Evolutionary conservation across 2,797 vertebrate genomes (phyloP).

Genomic region (Girardinus metallicus): DNA sequence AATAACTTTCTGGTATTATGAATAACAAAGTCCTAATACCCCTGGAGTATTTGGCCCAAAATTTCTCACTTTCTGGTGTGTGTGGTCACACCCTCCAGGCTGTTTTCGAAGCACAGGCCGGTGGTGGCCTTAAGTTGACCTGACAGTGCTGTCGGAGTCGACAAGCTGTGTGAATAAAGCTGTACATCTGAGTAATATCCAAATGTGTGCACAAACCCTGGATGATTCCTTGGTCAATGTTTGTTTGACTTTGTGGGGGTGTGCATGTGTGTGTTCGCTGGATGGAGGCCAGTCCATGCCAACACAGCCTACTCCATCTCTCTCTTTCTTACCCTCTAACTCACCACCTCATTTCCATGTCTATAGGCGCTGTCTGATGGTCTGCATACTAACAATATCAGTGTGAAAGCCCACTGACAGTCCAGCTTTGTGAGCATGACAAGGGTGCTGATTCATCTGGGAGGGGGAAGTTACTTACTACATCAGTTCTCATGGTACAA

Average conservation of each 20-base stretch:
- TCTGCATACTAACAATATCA: slow-evolving; percentile 83
- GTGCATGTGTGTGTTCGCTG: slow-evolving; percentile 52
- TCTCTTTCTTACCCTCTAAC: slow-evolving; percentile 67
- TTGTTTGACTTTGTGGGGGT: slow-evolving; percentile 48
- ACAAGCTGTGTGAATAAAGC: slow-evolving; percentile 67
- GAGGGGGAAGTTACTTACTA: slow-evolving; percentile 81
- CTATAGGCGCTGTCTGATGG: slow-evolving; percentile 78
- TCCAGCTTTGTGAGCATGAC: slow-evolving; percentile 88
- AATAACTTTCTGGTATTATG: slow-evolving; percentile 29
- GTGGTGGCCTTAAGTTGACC: slow-evolving; percentile 75
- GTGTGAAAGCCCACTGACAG: slow-evolving; percentile 84
- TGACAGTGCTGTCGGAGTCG: slow-evolving; percentile 57
- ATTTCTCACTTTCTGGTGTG: slow-evolving; percentile 22
- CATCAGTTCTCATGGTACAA: slow-evolving; percentile 81
- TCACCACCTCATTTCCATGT: slow-evolving; percentile 81
- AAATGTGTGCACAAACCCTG: slow-evolving; percentile 60
- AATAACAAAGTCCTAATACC: slow-evolving; percentile 27
- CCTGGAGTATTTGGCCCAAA: slow-evolving; percentile 1
- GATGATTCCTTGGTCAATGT: slow-evolving; percentile 51
- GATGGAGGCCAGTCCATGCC: slow-evolving; percentile 69
- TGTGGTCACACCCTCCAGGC: slow-evolving; percentile 26
- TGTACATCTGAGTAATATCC: slow-evolving; percentile 74
- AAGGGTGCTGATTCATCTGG: slow-evolving; percentile 84
- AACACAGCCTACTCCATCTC: slow-evolving; percentile 78
- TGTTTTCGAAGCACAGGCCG: slow-evolving; percentile 44